Conservation (phyloP, 2,113 vertebrate genomes). For the Colinus virginianus region DNA sequence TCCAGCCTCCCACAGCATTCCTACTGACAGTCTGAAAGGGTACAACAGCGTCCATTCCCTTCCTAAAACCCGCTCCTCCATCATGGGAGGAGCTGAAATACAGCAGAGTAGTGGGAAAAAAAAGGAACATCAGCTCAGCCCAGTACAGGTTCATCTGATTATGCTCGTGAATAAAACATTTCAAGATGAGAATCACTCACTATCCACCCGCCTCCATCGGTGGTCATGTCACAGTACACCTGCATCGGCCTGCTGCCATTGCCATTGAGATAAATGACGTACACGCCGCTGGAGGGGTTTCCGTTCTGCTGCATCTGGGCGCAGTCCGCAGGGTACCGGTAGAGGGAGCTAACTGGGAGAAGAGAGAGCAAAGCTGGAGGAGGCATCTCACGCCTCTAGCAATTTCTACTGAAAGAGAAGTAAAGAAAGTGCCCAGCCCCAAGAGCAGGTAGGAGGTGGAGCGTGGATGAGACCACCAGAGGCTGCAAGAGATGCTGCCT, state of each 20-base stretch:
- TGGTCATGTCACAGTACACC: conserved; percentile 90
- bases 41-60: neutral
- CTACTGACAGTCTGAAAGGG: neutral
- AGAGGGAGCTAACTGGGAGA: conserved; percentile 73
- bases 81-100: neutral
- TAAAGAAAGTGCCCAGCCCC: neutral
- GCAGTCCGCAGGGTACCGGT: conserved; percentile 85
- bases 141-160: neutral
- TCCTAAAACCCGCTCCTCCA: neutral
- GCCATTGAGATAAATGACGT: conserved; percentile 81
- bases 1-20: neutral
- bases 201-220: conserved; percentile 87
- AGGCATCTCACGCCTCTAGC: neutral
- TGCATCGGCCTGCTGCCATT: conserved; percentile 77
- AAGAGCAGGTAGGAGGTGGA: neutral
- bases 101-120: neutral
- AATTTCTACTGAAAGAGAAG: neutral
- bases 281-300: conserved; percentile 75
- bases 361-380: neutral
- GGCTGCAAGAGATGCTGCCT: neutral
- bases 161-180: neutral
- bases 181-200: conserved; percentile 72
- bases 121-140: neutral
- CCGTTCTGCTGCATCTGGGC: conserved; percentile 84
- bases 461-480: neutral